Evolutionary conservation across 2,113 vertebrate genomes (phyloP), one percentile per base, ranked within the genome.

Genomic region (Odobenus rosmarus): DNA sequence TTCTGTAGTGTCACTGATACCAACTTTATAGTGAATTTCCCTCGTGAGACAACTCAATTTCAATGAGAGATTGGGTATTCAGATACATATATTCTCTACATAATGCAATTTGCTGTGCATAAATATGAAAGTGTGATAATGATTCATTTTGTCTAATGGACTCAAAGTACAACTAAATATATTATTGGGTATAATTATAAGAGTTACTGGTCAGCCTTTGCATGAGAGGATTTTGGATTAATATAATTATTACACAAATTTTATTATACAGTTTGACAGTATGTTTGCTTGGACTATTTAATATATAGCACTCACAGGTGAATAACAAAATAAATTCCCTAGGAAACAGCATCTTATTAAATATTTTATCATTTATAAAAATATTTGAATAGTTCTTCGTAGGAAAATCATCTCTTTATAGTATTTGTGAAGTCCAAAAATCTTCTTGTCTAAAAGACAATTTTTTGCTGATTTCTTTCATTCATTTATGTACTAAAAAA

Each of bases 101-200:
- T 46, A 90, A 76, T 96, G 12, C 2, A 64, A 83, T 95, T 95
- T 97, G 26, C 28, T 85, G 12, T 80, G 39, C 21, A 39, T 80
- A 84, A 46, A 76, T 86, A 89, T n/a, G 14, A 61, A 86, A 33
- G 46, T 88, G 33, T 80, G 80, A 72, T 59, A 55, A 83, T 79
- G n/a, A 95, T 79, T 59, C 12, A 88, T 88, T 96, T 94, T 95
- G 51, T n/a, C 81, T 88, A 95, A 79, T 74, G 51, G 85, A 87
- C 28, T 92, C 39, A 80, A 92, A 95, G 77, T 92, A 67, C 1
- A 87, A 24, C 24, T 89, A 94, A 91, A n/a, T 95, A 42, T 77
- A 72, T 86, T 76, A 96, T 51, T 87, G 21, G 71, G 28, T 31
- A 76, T 96, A 87, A 93, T 77, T 81, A 86, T 6, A 71, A 74